phyloP scores from a whole-genome alignment of 2,888 invertebrate species.

The Calameuta pallipes region DNA sequence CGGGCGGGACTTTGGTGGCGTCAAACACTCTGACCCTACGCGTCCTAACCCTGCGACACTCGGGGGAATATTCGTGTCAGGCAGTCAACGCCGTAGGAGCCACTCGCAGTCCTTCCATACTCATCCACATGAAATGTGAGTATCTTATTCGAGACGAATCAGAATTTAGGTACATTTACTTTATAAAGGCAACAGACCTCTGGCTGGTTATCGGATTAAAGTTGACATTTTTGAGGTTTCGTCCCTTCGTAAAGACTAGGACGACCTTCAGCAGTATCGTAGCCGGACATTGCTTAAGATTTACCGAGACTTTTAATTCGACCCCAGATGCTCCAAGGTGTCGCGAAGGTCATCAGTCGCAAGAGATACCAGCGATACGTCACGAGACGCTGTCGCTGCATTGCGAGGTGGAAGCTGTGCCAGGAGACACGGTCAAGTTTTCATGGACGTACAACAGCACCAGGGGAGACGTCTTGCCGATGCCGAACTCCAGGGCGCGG shows the following conservation, averaged over 20 bases:
- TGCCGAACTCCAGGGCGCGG: constrained; percentile 72
- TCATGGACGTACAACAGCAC: constrained; percentile 89
- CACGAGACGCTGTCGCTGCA: constrained; percentile 79
- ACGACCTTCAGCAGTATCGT: not conserved
- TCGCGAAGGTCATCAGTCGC: constrained; percentile 77
- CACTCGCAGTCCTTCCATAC: constrained; percentile 79
- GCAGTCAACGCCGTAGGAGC: constrained; percentile 85
- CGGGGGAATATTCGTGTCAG: constrained; percentile 84
- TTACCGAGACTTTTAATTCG: too few relatives aligned
- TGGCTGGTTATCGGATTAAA: too few relatives aligned
- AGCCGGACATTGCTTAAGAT: not conserved
- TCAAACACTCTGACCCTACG: constrained; percentile 77
- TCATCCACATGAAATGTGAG: constrained; percentile 84
- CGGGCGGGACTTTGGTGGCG: constrained; percentile 75
- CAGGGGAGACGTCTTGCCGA: constrained; percentile 78
- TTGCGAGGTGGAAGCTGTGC: constrained; percentile 86
- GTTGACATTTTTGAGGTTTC: too few relatives aligned
- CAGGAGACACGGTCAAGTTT: constrained; percentile 77
- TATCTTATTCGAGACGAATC: constrained; percentile 39
- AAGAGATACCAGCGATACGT: constrained; percentile 78
- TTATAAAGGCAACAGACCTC: too few relatives aligned
- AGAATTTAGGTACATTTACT: too few relatives aligned
- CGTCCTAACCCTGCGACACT: constrained; percentile 76
- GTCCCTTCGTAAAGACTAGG: too few relatives aligned
- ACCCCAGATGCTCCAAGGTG: constrained; percentile 80